phyloP scores from a whole-genome alignment of 37 sponge, comb jelly and placozoan species.

The Eunapius fragilis region DNA sequence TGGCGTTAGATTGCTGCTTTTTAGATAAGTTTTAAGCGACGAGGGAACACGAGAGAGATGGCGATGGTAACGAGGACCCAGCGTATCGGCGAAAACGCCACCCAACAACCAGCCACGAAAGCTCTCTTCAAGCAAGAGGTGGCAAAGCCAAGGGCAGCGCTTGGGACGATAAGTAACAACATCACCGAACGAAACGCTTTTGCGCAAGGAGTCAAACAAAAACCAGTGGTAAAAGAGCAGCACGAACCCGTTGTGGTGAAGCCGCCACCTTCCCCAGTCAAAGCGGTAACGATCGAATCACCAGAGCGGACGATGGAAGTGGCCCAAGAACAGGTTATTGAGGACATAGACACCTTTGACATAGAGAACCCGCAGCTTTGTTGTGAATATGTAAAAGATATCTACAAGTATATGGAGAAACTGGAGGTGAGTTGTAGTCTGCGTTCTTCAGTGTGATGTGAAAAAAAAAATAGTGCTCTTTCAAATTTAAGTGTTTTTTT shows the following conservation, averaged over 20 bases:
- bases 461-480: neutral
- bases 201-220: neutral
- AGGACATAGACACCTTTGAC: conserved; percentile 91
- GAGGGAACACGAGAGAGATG: too few relatives aligned
- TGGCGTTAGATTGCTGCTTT: too few relatives aligned
- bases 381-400: conserved; percentile 94
- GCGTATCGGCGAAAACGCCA: too few relatives aligned
- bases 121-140: too few relatives aligned
- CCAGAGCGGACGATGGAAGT: neutral
- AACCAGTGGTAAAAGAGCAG: too few relatives aligned
- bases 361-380: conserved; percentile 95
- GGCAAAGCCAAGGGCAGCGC: conserved; percentile 44
- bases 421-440: conserved; percentile 68
- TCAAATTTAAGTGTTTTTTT: too few relatives aligned
- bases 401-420: conserved; percentile 90
- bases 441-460: neutral
- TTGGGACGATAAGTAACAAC: conserved; percentile 34
- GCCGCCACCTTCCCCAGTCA: conserved; percentile 5
- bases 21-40: too few relatives aligned
- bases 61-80: too few relatives aligned
- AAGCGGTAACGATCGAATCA: neutral
- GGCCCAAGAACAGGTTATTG: conserved; percentile 11
- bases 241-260: neutral
- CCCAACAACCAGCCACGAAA: too few relatives aligned
- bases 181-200: neutral